Evolutionary conservation across 2,113 vertebrate species (phyloP).

Genomic region (Anser cygnoides): DNA sequence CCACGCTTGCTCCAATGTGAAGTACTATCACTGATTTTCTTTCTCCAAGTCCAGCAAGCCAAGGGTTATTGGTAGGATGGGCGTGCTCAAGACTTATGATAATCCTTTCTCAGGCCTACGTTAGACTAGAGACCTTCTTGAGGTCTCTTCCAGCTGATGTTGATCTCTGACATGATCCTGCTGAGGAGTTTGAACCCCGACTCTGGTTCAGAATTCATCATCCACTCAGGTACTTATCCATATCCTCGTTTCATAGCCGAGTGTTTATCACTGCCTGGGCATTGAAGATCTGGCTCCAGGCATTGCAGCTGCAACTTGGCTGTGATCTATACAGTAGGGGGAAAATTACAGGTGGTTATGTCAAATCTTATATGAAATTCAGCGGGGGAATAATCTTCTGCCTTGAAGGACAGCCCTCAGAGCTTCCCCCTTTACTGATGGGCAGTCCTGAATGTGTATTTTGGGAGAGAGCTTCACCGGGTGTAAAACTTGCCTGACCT

Average conservation of each 20-base stretch:
- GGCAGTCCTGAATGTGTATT: not conserved
- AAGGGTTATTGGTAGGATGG: not conserved
- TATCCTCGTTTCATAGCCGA: not conserved
- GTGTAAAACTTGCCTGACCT: not conserved
- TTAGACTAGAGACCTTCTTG: not conserved
- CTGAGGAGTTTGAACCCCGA: not conserved
- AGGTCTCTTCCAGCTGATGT: not conserved
- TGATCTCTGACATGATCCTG: not conserved
- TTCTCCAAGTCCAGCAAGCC: not conserved
- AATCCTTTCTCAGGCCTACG: not conserved
- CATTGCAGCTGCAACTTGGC: not conserved
- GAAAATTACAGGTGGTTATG: not conserved
- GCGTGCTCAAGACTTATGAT: not conserved
- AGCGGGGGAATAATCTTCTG: not conserved
- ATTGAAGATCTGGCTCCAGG: not conserved
- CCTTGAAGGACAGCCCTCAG: not conserved
- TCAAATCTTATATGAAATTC: not conserved
- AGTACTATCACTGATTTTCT: not conserved
- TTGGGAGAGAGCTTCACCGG: not conserved
- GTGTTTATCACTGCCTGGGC: not conserved
- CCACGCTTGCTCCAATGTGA: not conserved
- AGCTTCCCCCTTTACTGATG: constrained; percentile 16
- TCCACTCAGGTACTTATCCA: not conserved
- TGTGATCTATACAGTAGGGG: not conserved
- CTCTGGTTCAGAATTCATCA: not conserved